phyloP scores from a whole-genome alignment of 2,888 invertebrate genomes.

The Brachyptera putata region DNA sequence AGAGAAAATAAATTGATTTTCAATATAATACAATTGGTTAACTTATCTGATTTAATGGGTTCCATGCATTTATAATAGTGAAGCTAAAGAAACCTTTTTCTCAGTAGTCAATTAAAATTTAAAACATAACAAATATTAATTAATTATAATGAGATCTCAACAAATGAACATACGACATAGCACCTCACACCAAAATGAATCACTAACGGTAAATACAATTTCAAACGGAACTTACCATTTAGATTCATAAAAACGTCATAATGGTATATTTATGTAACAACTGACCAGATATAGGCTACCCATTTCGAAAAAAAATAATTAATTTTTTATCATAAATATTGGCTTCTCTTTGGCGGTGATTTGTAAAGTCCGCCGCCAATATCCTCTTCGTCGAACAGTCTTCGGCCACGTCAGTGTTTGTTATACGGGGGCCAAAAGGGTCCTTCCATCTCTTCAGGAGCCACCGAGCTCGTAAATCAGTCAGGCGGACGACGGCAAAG shows the following conservation, averaged over 20 bases:
- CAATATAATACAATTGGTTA: too few species aligned
- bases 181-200: too few species aligned
- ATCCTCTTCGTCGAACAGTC: neutral
- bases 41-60: too few species aligned
- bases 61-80: neutral
- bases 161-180: too few species aligned
- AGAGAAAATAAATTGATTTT: neutral
- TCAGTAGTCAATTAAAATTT: neutral
- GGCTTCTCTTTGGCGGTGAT: slow-evolving; percentile 8
- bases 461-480: slow-evolving; percentile 26
- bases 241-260: slow-evolving; percentile 8
- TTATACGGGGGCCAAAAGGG: too few species aligned
- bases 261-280: slow-evolving; percentile 13
- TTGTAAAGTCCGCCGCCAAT: neutral
- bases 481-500: neutral
- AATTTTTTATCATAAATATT: slow-evolving; percentile 17
- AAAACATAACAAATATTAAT: too few species aligned
- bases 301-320: slow-evolving; percentile 14
- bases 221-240: neutral
- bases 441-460: too few species aligned
- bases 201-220: too few species aligned
- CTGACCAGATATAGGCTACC: slow-evolving; percentile 6
- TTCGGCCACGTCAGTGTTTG: neutral
- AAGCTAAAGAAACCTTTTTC: neutral
- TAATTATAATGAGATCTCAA: too few species aligned